phyloP scores from a whole-genome alignment of 2,113 vertebrate species.

The Mirounga angustirostris region DNA sequence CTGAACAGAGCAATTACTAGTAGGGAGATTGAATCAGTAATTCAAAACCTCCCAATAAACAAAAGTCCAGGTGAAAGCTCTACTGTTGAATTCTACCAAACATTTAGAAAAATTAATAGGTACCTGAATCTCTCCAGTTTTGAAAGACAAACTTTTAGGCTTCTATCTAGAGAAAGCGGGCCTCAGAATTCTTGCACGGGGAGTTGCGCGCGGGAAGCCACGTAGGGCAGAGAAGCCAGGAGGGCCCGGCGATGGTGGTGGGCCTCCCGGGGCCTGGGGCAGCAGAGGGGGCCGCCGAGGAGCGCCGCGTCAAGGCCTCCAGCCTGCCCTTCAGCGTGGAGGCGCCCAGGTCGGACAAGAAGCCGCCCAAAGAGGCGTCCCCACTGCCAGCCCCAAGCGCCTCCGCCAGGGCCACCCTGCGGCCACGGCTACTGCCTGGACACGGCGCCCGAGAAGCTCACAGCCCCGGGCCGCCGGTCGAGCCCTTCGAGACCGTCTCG shows the following conservation, averaged over 20 bases:
- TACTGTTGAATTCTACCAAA: no score
- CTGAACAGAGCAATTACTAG: no score
- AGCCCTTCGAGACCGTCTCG: conserved; percentile 90
- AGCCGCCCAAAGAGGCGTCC: conserved; percentile 85
- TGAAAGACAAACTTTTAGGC: neutral
- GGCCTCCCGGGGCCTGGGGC: conserved; percentile 74
- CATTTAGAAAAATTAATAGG: neutral
- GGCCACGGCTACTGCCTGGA: conserved; percentile 84
- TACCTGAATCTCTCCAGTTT: neutral
- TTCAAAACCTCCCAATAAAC: no score
- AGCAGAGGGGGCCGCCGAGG: conserved; percentile 82
- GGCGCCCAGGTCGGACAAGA: conserved; percentile 95
- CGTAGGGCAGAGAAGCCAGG: conserved; percentile 84
- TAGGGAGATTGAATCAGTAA: no score
- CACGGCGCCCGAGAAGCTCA: conserved; percentile 86
- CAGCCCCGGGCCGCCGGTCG: conserved; percentile 87
- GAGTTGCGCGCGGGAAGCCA: conserved; percentile 79
- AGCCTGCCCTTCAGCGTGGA: conserved; percentile 96
- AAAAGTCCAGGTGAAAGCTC: no score
- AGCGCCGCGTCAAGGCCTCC: conserved; percentile 89
- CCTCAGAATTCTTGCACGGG: neutral
- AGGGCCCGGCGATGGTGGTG: conserved; percentile 82
- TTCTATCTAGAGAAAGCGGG: neutral
- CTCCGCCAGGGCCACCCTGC: conserved; percentile 83
- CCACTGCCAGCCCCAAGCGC: conserved; percentile 82